Evolutionary conservation across 2,888 invertebrate genomes (phyloP).

Genomic region (Rhimphoctona megacephalus): DNA sequence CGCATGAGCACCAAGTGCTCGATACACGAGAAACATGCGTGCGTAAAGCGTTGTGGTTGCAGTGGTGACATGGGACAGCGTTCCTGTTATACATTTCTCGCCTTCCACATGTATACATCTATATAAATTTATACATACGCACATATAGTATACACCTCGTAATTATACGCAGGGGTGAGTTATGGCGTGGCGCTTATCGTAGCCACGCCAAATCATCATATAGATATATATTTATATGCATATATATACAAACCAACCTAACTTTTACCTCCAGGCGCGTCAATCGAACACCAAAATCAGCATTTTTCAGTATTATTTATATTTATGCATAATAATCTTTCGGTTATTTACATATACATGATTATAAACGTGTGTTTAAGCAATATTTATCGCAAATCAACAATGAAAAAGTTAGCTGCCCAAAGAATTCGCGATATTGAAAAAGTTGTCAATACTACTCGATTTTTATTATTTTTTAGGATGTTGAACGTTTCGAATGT

Average conservation of each 20-base stretch:
- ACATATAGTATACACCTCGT: conserved; percentile 69
- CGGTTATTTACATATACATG: not conserved
- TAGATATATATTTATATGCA: conserved; percentile 12
- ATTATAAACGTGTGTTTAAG: not conserved
- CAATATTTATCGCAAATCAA: not conserved
- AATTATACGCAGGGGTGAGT: conserved; percentile 80
- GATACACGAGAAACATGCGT: conserved; percentile 45
- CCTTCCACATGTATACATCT: conserved; percentile 15
- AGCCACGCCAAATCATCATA: conserved; percentile 68
- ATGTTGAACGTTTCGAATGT: not conserved
- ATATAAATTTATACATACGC: conserved; percentile 20
- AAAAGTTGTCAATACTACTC: not conserved
- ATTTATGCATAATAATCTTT: conserved; percentile 20
- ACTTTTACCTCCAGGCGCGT: conserved; percentile 61
- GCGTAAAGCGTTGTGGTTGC: conserved; percentile 60
- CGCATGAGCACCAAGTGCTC: conserved; percentile 15
- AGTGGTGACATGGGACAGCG: conserved; percentile 64
- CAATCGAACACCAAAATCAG: conserved; percentile 67
- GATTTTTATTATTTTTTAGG: not conserved
- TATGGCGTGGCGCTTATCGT: conserved; percentile 76
- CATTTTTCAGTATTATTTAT: conserved; percentile 70
- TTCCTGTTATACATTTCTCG: conserved; percentile 48
- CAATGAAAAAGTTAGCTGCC: not conserved
- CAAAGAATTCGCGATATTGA: not conserved
- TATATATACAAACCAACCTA: conserved; percentile 34